These are phyloP conservation scores for Macrotrachela quadricornifera DNA, from an alignment of 1,140 invertebrate species.

Conservation along the genomic window DNA sequence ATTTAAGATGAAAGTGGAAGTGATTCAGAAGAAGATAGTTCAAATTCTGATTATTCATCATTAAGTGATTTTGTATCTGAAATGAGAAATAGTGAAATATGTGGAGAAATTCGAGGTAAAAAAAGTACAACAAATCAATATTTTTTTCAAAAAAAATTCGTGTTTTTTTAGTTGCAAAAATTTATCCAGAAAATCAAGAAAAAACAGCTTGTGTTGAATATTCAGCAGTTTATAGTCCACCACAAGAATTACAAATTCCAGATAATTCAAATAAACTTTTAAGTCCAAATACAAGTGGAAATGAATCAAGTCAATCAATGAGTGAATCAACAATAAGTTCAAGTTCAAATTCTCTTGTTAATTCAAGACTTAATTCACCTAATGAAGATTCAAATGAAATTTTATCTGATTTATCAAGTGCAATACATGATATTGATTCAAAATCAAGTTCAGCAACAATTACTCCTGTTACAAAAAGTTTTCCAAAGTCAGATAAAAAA, in stretches of 20 bases:
- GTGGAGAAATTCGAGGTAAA: no score
- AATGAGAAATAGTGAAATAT: no score
- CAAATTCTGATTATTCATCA: constrained; percentile 80
- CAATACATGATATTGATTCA: neutral
- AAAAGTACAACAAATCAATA: no score
- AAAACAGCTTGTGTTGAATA: constrained; percentile 5
- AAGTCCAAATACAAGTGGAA: no score
- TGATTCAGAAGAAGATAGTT: constrained; percentile 76
- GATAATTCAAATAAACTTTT: no score
- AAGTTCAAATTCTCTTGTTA: no score
- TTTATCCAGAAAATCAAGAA: constrained; percentile 2
- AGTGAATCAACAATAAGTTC: no score
- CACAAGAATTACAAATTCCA: neutral
- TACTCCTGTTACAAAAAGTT: constrained; percentile 4
- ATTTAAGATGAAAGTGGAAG: constrained; percentile 66
- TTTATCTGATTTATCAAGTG: no score
- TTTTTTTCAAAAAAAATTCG: no score
- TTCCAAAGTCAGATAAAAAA: neutral
- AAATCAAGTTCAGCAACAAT: constrained; percentile 1
- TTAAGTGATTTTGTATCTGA: constrained; percentile 61
- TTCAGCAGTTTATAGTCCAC: constrained; percentile 3
- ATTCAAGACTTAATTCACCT: no score
- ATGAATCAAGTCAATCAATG: no score
- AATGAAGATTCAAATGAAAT: no score
- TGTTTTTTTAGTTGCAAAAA: neutral